Evolutionary conservation across 2,113 vertebrate species (phyloP).

Genomic region (Loxodonta africana): DNA sequence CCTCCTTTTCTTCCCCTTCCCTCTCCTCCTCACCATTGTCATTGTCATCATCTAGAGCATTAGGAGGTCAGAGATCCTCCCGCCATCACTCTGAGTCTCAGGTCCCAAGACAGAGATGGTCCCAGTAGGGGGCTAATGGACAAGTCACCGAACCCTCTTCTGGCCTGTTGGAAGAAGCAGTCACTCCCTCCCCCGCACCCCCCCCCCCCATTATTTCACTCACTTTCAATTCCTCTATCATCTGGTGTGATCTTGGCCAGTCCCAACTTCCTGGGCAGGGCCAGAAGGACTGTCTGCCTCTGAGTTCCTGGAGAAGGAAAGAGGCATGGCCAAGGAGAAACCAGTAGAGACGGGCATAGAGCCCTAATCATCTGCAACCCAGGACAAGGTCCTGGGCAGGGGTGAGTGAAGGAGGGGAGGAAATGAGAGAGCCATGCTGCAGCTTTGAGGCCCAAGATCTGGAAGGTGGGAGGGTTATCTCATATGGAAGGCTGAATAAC

Average conservation of each 20-base stretch:
- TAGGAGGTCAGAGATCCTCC: background rate
- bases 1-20: background rate
- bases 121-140: accelerated
- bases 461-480: background rate
- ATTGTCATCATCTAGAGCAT: background rate
- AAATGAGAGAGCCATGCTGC: accelerated
- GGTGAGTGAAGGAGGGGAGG: background rate
- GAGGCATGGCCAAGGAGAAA: background rate
- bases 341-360: background rate
- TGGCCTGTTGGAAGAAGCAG: background rate
- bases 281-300: background rate
- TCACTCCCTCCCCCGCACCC: background rate
- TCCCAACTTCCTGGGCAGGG: background rate
- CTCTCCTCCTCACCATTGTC: background rate
- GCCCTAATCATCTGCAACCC: no score
- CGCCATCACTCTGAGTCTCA: background rate
- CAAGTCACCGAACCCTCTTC: accelerated
- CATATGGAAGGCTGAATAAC: background rate
- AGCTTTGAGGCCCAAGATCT: background rate
- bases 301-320: background rate
- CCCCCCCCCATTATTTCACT: background rate
- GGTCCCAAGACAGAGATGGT: background rate
- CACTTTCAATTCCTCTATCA: background rate
- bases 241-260: background rate
- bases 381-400: background rate